Conservation (phyloP, 2,113 vertebrate genomes). For the Albula goreensis region DNA sequence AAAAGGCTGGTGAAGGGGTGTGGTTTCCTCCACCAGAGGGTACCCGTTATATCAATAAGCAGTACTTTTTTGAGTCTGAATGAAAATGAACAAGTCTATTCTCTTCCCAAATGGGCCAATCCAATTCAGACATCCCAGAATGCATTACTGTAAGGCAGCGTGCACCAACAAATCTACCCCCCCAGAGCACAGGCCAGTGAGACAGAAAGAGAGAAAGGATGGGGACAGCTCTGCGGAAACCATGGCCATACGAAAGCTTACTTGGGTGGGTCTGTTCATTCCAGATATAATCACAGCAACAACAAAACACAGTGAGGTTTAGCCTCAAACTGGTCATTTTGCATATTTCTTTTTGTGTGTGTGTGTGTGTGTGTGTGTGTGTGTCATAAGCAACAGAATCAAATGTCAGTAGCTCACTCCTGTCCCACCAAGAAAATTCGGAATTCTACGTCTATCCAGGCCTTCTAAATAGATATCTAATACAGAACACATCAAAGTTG, state of each 20-base stretch:
- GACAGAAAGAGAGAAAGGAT: slow-evolving; percentile 9
- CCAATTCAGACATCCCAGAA: slow-evolving; percentile 19
- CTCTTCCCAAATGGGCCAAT: neutral
- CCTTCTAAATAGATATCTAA: slow-evolving; percentile 30
- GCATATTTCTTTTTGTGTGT: slow-evolving; percentile 68
- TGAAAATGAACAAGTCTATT: slow-evolving; percentile 1
- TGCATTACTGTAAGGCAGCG: slow-evolving; percentile 18
- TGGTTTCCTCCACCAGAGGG: neutral
- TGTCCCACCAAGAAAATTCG: slow-evolving; percentile 9
- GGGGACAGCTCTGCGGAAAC: neutral
- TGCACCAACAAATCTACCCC: neutral
- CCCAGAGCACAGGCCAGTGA: neutral
- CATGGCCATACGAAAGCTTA: neutral
- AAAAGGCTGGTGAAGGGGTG: neutral
- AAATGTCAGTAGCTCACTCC: slow-evolving; percentile 30
- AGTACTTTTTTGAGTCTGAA: neutral
- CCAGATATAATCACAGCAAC: slow-evolving; percentile 13
- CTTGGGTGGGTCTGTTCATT: neutral
- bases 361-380: neutral
- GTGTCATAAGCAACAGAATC: slow-evolving; percentile 35
- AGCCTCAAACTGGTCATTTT: slow-evolving; percentile 47
- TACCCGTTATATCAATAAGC: neutral
- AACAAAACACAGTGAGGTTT: slow-evolving; percentile 44
- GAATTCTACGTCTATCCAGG: slow-evolving; percentile 40
- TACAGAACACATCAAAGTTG: neutral